Evolutionary conservation across 2,888 invertebrate species (phyloP), one percentile per base, ranked within the genome.

Genomic region (Volucella inanis): DNA sequence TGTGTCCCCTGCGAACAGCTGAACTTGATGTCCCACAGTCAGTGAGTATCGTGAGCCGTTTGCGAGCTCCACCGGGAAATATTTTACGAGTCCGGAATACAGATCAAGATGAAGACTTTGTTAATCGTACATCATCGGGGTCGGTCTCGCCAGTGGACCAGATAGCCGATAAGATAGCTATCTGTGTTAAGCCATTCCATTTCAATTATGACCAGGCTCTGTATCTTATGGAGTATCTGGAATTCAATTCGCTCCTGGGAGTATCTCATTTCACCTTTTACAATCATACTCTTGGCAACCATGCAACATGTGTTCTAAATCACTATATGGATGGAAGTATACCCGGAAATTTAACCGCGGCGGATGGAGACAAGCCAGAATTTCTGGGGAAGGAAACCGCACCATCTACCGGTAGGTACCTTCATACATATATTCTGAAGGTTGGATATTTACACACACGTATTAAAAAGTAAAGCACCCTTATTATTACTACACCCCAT

Each of bases 161-260:
- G 67, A 91, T 92, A 81, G 90, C 92, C 18, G 93, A 94, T 87
- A 94, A 93, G 55, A 93, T 95, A 62, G 97, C 96, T 31, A 94
- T 97, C 39, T 98, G 98, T 91, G 97, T 98, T 47, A 98, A 98
- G 90, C 98, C 98, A 0, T 94, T 98, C 87, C 98, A 98, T 92
- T 98, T 96, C 91, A 94, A 96, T 88, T 98, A 97, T 91, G 95
- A 97, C 89, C 95, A 96, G 94, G 95, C 95, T 4, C 93, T 97
- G 75, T 96, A 97, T 93, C 93, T 98, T 87, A 92, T 97, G 88
- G 98, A 98, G 92, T 98, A 98, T 93, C 94, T 98, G 89, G 98
- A 98, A 92, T 93, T 98, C 88, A 97, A 98, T 92, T 93, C 95
- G 9, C 92, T 98, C 50, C 93, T 98, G 87, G 98, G 98, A 0